Base-by-base conservation (phyloP, 2,797 vertebrate genomes). In the Hyperoplus lanceolatus region DNA sequence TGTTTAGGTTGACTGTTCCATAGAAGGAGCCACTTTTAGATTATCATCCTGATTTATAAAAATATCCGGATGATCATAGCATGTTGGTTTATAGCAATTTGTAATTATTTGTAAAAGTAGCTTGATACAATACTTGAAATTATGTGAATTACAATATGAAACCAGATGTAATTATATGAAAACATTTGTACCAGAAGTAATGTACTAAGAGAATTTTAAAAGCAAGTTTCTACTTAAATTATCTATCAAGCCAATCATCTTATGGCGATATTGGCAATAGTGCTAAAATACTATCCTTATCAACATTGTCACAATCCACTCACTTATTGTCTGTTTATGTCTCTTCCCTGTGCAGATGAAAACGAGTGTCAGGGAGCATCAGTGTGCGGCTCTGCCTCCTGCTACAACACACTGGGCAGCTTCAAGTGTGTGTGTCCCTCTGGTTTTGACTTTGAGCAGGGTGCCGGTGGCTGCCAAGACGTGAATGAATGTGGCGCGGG, bases 361-460 rank as follows among this genome's bases (percentile, higher is more conserved):
- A 99, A 99, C 0, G 98, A 99, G 89, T 99, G 98, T 85, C 95
- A 98, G 90, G 74, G 49, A 0, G 88, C 73, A 95, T 92, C 81
- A 80, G 93, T 97, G 60, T 99, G 98, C 4, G 98, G 98, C 50
- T 96, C 97, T 7, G 98, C 98, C 21, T 98, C 98, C 59, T 99
- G 98, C 89, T 98, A 99, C 91, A 99, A 99, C 94, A 99, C 98
- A 5, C 91, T 99, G 94, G 98, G 98, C 83, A 99, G 98, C 93
- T 99, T 96, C 95, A 98, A 98, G 89, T 99, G 98, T 86, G 96
- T 97, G 88, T 99, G 98, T 90, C 98, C 98, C 0, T 96, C 97
- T 0, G 98, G 98, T 81, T 99, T 98, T 93, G 96, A 96, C 87
- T 99, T 96, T 36, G 96, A 98, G 71, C 97, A 98, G 90, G 91